Conservation (phyloP, 2,113 vertebrate species). For the Electrona antarctica region DNA sequence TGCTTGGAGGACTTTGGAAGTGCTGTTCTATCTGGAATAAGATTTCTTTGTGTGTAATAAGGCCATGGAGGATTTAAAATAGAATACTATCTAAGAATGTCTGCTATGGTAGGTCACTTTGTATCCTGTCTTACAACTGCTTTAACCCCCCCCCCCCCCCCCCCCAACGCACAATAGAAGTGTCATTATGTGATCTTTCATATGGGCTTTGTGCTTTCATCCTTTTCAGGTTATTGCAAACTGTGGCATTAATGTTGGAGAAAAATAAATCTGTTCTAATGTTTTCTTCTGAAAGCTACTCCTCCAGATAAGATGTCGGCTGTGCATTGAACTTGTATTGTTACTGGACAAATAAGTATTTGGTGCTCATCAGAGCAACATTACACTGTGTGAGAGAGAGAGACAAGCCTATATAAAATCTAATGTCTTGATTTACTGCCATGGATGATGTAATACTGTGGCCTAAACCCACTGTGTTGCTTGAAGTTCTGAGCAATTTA, state of each 20-base stretch:
- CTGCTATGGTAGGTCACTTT: constrained; percentile 17
- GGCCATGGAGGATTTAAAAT: constrained; percentile 33
- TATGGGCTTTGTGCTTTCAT: constrained; percentile 7
- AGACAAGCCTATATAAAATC: constrained; percentile 33
- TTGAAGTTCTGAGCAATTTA: constrained; percentile 52
- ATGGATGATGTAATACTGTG: constrained; percentile 30
- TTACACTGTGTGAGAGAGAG: constrained; percentile 24
- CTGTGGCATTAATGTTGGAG: constrained; percentile 14
- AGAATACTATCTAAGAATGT: neutral
- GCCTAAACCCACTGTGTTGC: constrained; percentile 49
- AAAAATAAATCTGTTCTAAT: constrained; percentile 14
- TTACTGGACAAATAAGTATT: constrained; percentile 21
- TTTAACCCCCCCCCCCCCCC: constrained; percentile 9
- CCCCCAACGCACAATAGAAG: neutral
- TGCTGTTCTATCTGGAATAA: constrained; percentile 16
- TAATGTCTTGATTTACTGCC: constrained; percentile 44
- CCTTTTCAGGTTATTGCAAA: constrained; percentile 17
- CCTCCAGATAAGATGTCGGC: neutral
- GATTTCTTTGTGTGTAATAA: neutral
- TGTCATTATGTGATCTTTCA: constrained; percentile 22
- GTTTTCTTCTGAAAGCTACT: constrained; percentile 7
- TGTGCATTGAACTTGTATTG: neutral
- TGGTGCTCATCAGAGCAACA: constrained; percentile 24
- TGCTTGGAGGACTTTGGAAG: neutral
- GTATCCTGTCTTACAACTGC: constrained; percentile 1